These are phyloP conservation scores for Cyrtorhinus lividipennis DNA, from an alignment of 1,140 invertebrate species.

Conservation along the genomic window DNA sequence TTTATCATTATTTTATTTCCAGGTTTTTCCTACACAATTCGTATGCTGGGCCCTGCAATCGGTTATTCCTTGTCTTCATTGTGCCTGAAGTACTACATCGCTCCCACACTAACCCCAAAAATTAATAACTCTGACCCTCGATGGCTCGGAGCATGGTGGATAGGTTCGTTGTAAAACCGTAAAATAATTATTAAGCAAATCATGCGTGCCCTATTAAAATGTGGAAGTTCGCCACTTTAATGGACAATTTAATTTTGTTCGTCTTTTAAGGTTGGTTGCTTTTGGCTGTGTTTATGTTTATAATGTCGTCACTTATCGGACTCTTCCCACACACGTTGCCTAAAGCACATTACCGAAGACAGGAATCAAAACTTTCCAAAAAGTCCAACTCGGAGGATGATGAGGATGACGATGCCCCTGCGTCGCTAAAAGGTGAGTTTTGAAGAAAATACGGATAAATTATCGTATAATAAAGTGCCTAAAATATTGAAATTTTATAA, in stretches of 20 bases:
- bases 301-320: slow-evolving; percentile 37
- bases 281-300: slow-evolving; percentile 36
- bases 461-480: no score
- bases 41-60: slow-evolving; percentile 54
- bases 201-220: neutral
- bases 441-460: no score
- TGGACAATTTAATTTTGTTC: no score
- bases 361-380: slow-evolving; percentile 18
- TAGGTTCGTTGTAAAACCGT: slow-evolving; percentile 37
- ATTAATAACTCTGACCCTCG: slow-evolving; percentile 51
- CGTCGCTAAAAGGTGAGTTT: slow-evolving; percentile 25
- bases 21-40: slow-evolving; percentile 51
- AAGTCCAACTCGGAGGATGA: slow-evolving; percentile 12
- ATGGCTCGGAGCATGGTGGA: slow-evolving; percentile 66
- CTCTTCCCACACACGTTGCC: slow-evolving; percentile 42
- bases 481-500: neutral
- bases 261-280: slow-evolving; percentile 40
- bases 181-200: no score
- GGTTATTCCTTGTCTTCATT: slow-evolving; percentile 54
- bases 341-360: slow-evolving; percentile 32
- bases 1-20: slow-evolving; percentile 25
- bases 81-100: slow-evolving; percentile 51
- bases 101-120: slow-evolving; percentile 49
- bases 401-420: slow-evolving; percentile 21
- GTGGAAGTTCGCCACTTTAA: no score